Conservation (phyloP, 2,113 vertebrate genomes). For the Tragelaphus scriptus region DNA sequence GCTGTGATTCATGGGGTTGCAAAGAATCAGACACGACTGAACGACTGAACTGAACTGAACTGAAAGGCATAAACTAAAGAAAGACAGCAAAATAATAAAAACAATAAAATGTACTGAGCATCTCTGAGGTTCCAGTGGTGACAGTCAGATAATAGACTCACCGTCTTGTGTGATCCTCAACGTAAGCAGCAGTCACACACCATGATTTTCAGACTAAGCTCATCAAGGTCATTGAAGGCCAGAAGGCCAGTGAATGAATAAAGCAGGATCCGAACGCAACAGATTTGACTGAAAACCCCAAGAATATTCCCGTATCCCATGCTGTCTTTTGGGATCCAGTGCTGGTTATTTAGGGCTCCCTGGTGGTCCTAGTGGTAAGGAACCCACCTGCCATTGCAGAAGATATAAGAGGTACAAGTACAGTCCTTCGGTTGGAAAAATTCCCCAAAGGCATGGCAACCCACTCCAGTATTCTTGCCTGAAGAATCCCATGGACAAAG, state of each 20-base stretch:
- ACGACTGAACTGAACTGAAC: no score
- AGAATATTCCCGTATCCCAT: accelerated
- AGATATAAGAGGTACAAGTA: background rate
- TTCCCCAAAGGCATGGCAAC: background rate
- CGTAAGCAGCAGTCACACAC: accelerated
- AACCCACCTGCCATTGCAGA: background rate
- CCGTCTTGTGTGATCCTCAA: background rate
- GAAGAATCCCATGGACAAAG: background rate
- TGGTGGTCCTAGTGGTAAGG: background rate
- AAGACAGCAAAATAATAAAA: background rate
- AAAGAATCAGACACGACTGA: no score
- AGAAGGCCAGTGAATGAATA: accelerated
- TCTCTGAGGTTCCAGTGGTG: background rate
- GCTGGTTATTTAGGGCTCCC: background rate
- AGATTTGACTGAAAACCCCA: accelerated
- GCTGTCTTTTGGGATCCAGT: background rate
- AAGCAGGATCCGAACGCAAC: accelerated
- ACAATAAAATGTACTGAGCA: background rate
- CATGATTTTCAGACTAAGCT: accelerated
- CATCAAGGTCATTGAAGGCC: no score
- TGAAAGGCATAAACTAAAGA: background rate
- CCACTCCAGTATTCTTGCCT: background rate
- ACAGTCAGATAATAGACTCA: background rate
- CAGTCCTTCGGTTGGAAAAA: background rate
- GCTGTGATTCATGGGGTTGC: no score